These are phyloP conservation scores for Argopecten irradians DNA, from an alignment of 1,140 invertebrate species.

Conservation along the genomic window DNA sequence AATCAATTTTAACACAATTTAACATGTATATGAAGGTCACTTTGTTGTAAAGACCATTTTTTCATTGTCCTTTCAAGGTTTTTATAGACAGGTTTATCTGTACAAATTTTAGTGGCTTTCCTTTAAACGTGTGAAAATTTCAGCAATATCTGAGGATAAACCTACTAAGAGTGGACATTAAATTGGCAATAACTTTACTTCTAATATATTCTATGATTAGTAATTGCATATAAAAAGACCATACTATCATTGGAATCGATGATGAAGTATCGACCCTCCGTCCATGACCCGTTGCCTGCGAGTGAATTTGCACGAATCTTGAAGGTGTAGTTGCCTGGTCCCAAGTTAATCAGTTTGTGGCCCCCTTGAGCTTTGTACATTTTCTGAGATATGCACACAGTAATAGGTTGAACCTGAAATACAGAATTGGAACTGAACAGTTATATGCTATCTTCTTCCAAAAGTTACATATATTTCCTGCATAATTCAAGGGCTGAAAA, in stretches of 20 bases:
- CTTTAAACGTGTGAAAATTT: no score
- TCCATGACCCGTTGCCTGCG: slow-evolving; percentile 85
- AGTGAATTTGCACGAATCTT: slow-evolving; percentile 87
- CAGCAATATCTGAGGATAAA: no score
- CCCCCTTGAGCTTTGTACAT: slow-evolving; percentile 75
- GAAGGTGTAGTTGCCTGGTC: slow-evolving; percentile 91
- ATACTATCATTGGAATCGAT: slow-evolving; percentile 42
- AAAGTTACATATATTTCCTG: background rate
- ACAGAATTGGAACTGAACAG: background rate
- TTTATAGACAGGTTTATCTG: no score
- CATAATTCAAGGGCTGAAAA: background rate
- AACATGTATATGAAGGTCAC: no score
- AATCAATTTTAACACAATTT: no score
- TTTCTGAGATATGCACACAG: slow-evolving; percentile 80
- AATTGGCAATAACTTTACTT: background rate
- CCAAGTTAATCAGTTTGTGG: slow-evolving; percentile 75
- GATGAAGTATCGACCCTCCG: slow-evolving; percentile 81
- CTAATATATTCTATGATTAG: background rate
- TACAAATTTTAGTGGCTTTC: no score
- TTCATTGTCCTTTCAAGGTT: no score
- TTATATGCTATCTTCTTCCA: background rate
- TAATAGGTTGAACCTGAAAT: slow-evolving; percentile 53
- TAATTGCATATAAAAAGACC: background rate
- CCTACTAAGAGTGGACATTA: background rate
- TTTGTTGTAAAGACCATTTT: no score